These are phyloP conservation scores for Dioctria rufipes DNA, from an alignment of 2,888 invertebrate species.

Conservation along the genomic window DNA sequence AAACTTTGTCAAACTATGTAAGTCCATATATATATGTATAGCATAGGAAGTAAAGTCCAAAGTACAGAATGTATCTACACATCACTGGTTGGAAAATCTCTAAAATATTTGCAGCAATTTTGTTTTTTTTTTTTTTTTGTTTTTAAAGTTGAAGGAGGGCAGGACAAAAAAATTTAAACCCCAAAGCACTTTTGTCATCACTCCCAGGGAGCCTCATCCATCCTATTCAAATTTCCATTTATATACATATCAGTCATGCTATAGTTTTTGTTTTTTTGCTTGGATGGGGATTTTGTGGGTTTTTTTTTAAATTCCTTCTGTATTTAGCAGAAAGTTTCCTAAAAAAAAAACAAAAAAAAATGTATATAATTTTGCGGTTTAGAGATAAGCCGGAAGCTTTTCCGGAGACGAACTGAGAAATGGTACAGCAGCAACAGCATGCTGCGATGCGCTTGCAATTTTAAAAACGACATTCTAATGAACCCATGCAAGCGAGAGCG, in stretches of 20 bases:
- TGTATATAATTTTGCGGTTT: not conserved
- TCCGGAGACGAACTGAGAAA: not conserved
- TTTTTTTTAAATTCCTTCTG: not conserved
- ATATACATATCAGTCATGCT: not conserved
- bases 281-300: not conserved
- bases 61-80: not conserved
- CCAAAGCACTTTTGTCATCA: constrained; percentile 1
- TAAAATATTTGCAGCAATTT: not conserved
- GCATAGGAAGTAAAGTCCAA: no score
- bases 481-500: not conserved
- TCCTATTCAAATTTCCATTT: no score
- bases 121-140: not conserved
- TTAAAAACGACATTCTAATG: constrained; percentile 10
- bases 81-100: not conserved
- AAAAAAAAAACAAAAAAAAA: not conserved
- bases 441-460: not conserved
- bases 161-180: not conserved
- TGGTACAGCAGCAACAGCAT: not conserved
- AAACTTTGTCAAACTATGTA: no score
- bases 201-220: not conserved
- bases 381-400: not conserved
- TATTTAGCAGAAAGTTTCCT: not conserved
- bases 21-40: no score
- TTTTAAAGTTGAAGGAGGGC: no score
- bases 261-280: not conserved